These are phyloP conservation scores for Anoplopoma fimbria DNA, from an alignment of 2,113 vertebrate species.

Conservation along the genomic window DNA sequence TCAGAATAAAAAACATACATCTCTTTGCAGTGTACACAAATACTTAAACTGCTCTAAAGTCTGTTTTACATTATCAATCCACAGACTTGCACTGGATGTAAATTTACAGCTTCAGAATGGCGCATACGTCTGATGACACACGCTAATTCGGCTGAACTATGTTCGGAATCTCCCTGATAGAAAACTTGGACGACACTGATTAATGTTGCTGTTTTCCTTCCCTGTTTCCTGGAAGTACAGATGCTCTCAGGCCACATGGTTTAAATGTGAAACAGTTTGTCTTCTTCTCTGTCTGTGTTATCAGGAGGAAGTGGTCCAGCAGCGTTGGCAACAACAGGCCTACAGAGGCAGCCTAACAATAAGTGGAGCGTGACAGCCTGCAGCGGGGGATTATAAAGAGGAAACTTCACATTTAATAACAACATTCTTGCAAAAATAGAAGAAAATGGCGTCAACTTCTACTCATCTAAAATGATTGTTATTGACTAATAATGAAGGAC, in stretches of 20 bases:
- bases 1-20: not conserved
- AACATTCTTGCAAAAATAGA: not conserved
- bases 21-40: not conserved
- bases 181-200: not conserved
- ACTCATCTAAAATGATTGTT: too few relatives aligned
- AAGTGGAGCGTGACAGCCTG: not conserved
- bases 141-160: not conserved
- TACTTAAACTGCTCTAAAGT: too few relatives aligned
- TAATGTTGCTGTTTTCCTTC: not conserved
- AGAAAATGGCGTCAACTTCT: not conserved
- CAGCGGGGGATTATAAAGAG: not conserved
- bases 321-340: not conserved
- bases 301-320: constrained; percentile 21
- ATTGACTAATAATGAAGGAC: too few relatives aligned
- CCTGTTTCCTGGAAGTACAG: not conserved
- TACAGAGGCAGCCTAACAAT: not conserved
- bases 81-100: too few relatives aligned
- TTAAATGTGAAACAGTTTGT: not conserved
- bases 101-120: not conserved
- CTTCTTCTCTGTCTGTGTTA: not conserved
- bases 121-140: not conserved
- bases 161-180: not conserved
- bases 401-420: not conserved
- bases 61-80: too few relatives aligned
- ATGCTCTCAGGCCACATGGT: not conserved